These are phyloP conservation scores for Harlomillsia oculata DNA, from an alignment of 1,140 invertebrate genomes.

Conservation along the genomic window DNA sequence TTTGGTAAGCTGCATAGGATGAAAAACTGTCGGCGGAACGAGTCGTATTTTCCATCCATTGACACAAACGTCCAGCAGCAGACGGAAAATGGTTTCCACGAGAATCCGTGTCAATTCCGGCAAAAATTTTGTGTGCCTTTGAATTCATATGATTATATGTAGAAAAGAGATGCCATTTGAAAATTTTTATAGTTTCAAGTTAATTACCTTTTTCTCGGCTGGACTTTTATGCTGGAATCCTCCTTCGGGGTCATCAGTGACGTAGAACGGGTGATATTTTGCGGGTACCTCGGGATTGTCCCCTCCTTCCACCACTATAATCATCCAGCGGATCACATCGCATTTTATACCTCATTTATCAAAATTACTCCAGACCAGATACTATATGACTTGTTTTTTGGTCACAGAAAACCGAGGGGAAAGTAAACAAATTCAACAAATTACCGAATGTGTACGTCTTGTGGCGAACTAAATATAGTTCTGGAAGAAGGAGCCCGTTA, in stretches of 20 bases:
- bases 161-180: conserved; percentile 7
- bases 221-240: conserved; percentile 76
- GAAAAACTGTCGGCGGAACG: conserved; percentile 59
- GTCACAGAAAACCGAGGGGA: background rate
- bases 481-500: conserved; percentile 84
- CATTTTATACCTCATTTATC: too few species aligned
- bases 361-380: too few species aligned
- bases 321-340: background rate
- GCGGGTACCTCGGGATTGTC: conserved; percentile 64
- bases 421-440: background rate
- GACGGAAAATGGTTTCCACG: conserved; percentile 57
- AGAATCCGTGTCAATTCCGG: conserved; percentile 58
- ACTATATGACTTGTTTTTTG: too few species aligned
- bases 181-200: conserved; percentile 5
- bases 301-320: conserved; percentile 74
- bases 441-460: conserved; percentile 55
- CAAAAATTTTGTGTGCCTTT: conserved; percentile 68
- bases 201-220: conserved; percentile 64
- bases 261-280: conserved; percentile 88
- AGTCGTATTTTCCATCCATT: conserved; percentile 67
- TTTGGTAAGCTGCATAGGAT: conserved; percentile 79
- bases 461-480: conserved; percentile 81
- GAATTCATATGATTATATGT: background rate
- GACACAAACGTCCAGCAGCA: conserved; percentile 68
- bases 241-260: conserved; percentile 83